phyloP scores from a whole-genome alignment of 2,888 invertebrate species.

The Poecilus cupreus region DNA sequence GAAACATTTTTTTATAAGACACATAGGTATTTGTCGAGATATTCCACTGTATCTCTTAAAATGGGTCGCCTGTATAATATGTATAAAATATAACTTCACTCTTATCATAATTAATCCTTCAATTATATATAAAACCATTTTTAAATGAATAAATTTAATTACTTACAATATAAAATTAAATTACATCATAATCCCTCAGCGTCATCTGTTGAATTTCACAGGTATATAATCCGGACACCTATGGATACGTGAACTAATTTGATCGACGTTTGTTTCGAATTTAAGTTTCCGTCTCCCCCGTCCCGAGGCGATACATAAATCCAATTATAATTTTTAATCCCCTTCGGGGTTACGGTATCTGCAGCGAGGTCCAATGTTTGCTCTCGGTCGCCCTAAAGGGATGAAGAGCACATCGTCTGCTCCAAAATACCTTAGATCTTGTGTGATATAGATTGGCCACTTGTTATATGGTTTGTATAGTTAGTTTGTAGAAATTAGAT shows the following conservation, averaged over 20 bases:
- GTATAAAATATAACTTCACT: too few species aligned
- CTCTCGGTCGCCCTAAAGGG: slow-evolving; percentile 63
- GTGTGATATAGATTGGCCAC: slow-evolving; percentile 35
- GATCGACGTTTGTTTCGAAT: slow-evolving; percentile 49
- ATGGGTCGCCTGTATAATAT: too few species aligned
- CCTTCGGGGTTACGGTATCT: slow-evolving; percentile 65
- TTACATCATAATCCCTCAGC: not conserved
- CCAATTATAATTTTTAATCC: slow-evolving; percentile 73
- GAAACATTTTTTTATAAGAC: too few species aligned
- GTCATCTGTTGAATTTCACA: slow-evolving; percentile 9
- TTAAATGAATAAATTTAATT: not conserved
- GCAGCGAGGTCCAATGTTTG: slow-evolving; percentile 69
- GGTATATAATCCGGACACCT: slow-evolving; percentile 43
- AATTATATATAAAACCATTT: not conserved
- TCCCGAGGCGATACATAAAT: slow-evolving; percentile 67
- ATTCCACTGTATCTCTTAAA: too few species aligned
- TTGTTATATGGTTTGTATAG: too few species aligned
- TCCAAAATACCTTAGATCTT: slow-evolving; percentile 2
- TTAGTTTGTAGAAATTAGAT: too few species aligned
- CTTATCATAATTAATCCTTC: too few species aligned
- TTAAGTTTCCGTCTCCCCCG: slow-evolving; percentile 43
- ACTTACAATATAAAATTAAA: not conserved
- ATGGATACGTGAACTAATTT: slow-evolving; percentile 47
- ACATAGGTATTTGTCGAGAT: too few species aligned
- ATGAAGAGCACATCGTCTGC: slow-evolving; percentile 43